Conservation (phyloP, 2,113 vertebrate species). For the Reinhardtius hippoglossoides region DNA sequence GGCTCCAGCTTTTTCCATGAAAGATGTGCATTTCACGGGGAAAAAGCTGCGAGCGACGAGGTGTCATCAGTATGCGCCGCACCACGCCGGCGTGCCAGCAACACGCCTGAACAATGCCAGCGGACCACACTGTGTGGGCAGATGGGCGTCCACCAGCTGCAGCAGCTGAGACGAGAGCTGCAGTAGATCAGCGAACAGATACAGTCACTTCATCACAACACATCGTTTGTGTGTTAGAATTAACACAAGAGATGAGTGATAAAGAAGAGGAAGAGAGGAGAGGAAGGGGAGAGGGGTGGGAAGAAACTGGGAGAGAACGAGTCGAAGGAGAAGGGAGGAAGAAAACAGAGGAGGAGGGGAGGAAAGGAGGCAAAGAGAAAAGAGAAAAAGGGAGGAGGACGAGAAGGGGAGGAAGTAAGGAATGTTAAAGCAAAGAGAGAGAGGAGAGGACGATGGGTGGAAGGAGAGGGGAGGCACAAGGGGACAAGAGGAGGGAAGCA, state of each 20-base stretch:
- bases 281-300: too few relatives aligned
- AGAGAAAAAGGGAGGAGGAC: neutral
- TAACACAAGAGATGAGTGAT: neutral
- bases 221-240: neutral
- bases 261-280: neutral
- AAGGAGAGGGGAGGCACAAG: too few relatives aligned
- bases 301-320: too few relatives aligned
- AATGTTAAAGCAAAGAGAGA: neutral
- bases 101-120: conserved; percentile 30
- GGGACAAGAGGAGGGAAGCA: too few relatives aligned
- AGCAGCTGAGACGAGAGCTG: neutral
- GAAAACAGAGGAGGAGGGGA: neutral
- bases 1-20: neutral
- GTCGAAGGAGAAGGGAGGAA: neutral
- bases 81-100: conserved; percentile 7
- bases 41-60: conserved; percentile 20
- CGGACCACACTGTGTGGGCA: conserved; percentile 16
- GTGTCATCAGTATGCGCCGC: conserved; percentile 48
- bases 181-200: neutral
- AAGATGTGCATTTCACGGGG: too few relatives aligned
- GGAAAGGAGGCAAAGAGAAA: too few relatives aligned
- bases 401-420: too few relatives aligned
- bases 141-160: conserved; percentile 29
- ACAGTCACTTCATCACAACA: neutral
- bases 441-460: neutral